Evolutionary conservation across 2,888 invertebrate species (phyloP).

Genomic region (Tubulanus polymorphus): DNA sequence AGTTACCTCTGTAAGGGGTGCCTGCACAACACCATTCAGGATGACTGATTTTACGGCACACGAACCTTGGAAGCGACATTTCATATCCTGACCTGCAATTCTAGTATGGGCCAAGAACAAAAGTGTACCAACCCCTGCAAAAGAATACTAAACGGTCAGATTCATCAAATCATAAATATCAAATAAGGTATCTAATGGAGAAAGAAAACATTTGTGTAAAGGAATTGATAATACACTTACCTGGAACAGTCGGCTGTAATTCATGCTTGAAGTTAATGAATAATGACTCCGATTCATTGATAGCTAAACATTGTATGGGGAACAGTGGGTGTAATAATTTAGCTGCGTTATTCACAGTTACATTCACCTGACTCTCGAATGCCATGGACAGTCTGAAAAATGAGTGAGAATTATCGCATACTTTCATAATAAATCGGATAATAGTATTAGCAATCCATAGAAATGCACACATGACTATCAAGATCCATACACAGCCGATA

Average conservation of each 20-base stretch:
- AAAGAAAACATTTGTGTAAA: too few relatives aligned
- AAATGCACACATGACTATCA: too few relatives aligned
- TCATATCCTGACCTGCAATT: conserved; percentile 39
- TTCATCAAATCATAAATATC: too few relatives aligned
- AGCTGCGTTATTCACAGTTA: conserved; percentile 47
- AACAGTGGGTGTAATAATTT: conserved; percentile 43
- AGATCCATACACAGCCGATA: too few relatives aligned
- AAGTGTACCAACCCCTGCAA: conserved; percentile 44
- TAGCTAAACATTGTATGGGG: conserved; percentile 49
- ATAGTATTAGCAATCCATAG: too few relatives aligned
- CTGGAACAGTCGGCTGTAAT: conserved; percentile 34
- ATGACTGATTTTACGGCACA: conserved; percentile 41
- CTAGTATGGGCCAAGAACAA: conserved; percentile 49
- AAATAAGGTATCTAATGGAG: too few relatives aligned
- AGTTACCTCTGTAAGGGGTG: conserved; percentile 42
- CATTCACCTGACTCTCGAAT: conserved; percentile 42
- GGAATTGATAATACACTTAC: conserved; percentile 17
- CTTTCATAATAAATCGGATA: too few relatives aligned
- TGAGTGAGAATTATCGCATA: conserved; percentile 6
- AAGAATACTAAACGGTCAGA: conserved; percentile 5
- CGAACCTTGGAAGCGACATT: conserved; percentile 46
- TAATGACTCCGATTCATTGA: conserved; percentile 44
- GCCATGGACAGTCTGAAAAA: conserved; percentile 40
- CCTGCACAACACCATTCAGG: conserved; percentile 39
- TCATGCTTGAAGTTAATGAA: conserved; percentile 43